Evolutionary conservation across 2,113 vertebrate species (phyloP).

Genomic region (Prolemur simus): DNA sequence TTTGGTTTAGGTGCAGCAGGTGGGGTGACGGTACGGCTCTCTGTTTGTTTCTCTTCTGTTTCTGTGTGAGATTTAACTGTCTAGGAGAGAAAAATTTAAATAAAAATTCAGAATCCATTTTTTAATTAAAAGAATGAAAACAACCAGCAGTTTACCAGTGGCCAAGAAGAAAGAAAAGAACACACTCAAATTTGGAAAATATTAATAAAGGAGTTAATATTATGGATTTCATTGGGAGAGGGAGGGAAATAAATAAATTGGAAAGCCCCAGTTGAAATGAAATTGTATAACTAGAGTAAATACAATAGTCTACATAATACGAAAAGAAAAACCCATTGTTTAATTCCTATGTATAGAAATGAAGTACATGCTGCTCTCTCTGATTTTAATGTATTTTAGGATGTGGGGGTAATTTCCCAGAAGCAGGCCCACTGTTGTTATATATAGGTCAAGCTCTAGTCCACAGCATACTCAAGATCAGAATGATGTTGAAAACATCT

Average conservation of each 20-base stretch:
- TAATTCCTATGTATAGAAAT: conserved; percentile 10
- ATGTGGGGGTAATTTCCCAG: neutral
- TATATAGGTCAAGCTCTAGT: neutral
- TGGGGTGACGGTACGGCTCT: conserved; percentile 87
- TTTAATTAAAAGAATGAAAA: conserved; percentile 58
- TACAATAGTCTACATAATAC: conserved; percentile 2
- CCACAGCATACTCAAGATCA: neutral
- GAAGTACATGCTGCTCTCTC: neutral
- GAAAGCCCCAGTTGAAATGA: neutral
- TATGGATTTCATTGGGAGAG: conserved; percentile 52
- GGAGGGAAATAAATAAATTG: neutral
- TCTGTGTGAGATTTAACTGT: conserved; percentile 91
- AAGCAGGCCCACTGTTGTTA: neutral
- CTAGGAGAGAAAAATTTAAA: conserved; percentile 81
- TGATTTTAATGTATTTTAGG: neutral
- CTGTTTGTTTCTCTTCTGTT: conserved; percentile 89
- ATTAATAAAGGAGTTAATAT: conserved; percentile 45
- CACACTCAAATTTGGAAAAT: neutral
- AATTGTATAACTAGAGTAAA: neutral
- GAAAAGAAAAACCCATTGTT: neutral
- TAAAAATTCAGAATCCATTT: conserved; percentile 60
- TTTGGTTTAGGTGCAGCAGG: conserved; percentile 93
- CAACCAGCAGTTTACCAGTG: neutral
- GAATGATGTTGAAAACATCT: neutral
- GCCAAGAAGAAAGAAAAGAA: neutral